These are phyloP conservation scores for Sebastes trivittatus DNA, from an alignment of 2,797 vertebrate species.

Conservation along the genomic window DNA sequence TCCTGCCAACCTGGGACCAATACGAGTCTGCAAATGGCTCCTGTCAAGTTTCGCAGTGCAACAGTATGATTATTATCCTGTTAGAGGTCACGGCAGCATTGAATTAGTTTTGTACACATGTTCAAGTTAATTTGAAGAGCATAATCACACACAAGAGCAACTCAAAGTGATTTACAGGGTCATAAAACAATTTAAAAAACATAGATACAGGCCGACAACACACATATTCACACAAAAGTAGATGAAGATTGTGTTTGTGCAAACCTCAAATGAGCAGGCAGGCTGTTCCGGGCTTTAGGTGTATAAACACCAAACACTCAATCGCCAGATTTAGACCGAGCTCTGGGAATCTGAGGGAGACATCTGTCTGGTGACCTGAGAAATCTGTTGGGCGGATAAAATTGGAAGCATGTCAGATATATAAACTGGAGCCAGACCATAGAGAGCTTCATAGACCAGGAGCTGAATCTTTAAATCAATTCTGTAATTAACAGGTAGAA, in stretches of 20 bases:
- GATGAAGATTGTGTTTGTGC: slow-evolving; percentile 20
- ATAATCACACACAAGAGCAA: background rate
- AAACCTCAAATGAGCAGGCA: slow-evolving; percentile 22
- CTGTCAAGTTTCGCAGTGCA: slow-evolving; percentile 24
- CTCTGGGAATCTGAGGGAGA: slow-evolving; percentile 39
- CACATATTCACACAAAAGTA: background rate
- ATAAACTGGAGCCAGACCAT: slow-evolving; percentile 36
- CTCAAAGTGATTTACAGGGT: background rate
- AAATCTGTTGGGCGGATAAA: slow-evolving; percentile 55
- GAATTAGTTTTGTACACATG: background rate
- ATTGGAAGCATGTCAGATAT: slow-evolving; percentile 49
- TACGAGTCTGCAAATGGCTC: slow-evolving; percentile 27
- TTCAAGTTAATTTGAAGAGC: slow-evolving; percentile 18
- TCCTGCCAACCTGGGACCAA: slow-evolving; percentile 37
- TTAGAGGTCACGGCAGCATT: slow-evolving; percentile 24
- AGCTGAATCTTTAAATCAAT: slow-evolving; percentile 23
- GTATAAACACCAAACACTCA: slow-evolving; percentile 26
- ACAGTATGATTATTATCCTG: slow-evolving; percentile 25
- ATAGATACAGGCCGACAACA: background rate
- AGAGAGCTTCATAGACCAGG: slow-evolving; percentile 26
- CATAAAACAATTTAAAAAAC: background rate
- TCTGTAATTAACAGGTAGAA: slow-evolving; percentile 14
- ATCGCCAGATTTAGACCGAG: slow-evolving; percentile 27
- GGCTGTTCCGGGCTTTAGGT: slow-evolving; percentile 40
- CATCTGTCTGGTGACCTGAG: slow-evolving; percentile 62